Evolutionary conservation across 2,888 invertebrate species (phyloP).

Genomic region (Bimastos eiseni): DNA sequence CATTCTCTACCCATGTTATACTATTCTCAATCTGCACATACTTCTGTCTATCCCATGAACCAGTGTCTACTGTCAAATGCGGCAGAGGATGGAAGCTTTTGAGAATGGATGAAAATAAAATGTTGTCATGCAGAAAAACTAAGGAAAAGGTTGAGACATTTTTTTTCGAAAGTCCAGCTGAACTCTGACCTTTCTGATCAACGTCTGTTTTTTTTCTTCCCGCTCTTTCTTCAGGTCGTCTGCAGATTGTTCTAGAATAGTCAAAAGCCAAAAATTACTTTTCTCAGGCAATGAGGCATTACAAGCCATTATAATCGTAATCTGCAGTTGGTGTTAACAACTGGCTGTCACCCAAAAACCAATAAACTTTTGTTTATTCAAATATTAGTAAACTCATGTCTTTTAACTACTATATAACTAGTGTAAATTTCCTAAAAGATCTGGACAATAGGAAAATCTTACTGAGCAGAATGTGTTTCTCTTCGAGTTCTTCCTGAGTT

Average conservation of each 20-base stretch:
- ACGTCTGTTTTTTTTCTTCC: constrained; percentile 92
- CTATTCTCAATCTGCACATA: no score
- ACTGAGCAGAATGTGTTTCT: constrained; percentile 97
- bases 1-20: no score
- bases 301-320: not conserved
- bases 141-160: not conserved
- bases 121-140: no score
- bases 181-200: constrained; percentile 76
- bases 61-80: no score
- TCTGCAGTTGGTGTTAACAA: not conserved
- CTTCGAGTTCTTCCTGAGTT: constrained; percentile 93
- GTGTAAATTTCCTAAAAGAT: not conserved
- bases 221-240: constrained; percentile 88
- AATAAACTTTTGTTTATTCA: not conserved
- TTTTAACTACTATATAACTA: no score
- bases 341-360: not conserved
- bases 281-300: not conserved
- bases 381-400: no score
- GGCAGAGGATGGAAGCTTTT: no score
- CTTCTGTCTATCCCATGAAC: no score
- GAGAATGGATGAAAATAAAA: no score
- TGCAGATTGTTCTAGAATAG: constrained; percentile 56
- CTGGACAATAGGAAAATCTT: constrained; percentile 60
- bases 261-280: not conserved
- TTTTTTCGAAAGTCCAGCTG: not conserved